Conservation (phyloP, 2,888 invertebrate genomes). For the Choreutis nemorana region DNA sequence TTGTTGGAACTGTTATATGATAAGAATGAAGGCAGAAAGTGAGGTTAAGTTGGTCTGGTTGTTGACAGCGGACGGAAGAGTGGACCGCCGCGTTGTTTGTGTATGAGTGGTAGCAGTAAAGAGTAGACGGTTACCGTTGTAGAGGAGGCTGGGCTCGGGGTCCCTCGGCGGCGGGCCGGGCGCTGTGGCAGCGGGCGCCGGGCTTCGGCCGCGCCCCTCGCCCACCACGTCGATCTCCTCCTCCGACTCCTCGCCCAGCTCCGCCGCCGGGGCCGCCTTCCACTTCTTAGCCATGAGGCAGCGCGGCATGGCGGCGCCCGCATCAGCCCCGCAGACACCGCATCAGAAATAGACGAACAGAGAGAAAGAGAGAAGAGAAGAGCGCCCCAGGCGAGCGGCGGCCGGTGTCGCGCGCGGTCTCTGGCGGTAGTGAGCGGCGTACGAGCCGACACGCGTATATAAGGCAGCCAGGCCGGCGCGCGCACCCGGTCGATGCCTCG, state of each 20-base stretch:
- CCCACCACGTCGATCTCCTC: conserved; percentile 91
- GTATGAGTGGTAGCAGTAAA: conserved; percentile 13
- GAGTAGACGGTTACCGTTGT: conserved; percentile 70
- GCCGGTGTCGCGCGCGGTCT: conserved; percentile 5
- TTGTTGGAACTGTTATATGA: too few relatives aligned
- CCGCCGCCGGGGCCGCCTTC: conserved; percentile 74
- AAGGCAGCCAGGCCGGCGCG: conserved; percentile 45
- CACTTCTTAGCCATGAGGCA: conserved; percentile 97
- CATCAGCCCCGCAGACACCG: conserved; percentile 63
- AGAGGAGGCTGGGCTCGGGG: conserved; percentile 76
- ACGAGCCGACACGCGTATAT: conserved; percentile 44
- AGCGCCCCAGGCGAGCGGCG: conserved; percentile 29
- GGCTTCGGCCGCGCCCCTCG: conserved; percentile 71
- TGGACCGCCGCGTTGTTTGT: conserved; percentile 12
- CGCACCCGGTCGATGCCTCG: conserved; percentile 53
- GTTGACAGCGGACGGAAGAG: conserved; percentile 2
- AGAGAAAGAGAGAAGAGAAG: conserved; percentile 64
- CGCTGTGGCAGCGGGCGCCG: conserved; percentile 63
- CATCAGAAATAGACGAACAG: conserved; percentile 63
- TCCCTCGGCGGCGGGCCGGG: conserved; percentile 76
- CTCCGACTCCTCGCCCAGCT: conserved; percentile 70
- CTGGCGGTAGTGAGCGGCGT: conserved; percentile 56
- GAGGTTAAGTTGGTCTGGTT: conserved; percentile 12
- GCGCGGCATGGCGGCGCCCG: conserved; percentile 83
- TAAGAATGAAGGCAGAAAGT: conserved; percentile 61